phyloP scores from a whole-genome alignment of 2,113 vertebrate genomes.

The Coptodon rendalli region DNA sequence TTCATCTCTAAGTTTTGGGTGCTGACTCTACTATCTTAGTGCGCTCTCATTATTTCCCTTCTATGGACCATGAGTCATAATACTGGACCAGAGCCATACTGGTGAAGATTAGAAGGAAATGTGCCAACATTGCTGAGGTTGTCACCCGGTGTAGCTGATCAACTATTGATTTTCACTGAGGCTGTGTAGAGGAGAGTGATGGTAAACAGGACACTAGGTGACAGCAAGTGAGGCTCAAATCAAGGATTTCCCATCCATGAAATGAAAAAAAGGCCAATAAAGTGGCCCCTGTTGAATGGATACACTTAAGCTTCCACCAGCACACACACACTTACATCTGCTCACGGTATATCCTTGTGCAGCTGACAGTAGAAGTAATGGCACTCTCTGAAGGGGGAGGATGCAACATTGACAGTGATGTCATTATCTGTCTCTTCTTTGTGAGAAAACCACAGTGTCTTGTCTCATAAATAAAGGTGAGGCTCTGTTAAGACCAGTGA shows the following conservation, averaged over 20 bases:
- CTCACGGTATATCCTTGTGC: background rate
- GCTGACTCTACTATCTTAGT: background rate
- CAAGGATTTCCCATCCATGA: slow-evolving; percentile 61
- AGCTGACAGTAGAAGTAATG: slow-evolving; percentile 36
- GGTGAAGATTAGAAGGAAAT: slow-evolving; percentile 26
- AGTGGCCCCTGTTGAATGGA: slow-evolving; percentile 21
- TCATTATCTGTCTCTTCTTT: slow-evolving; percentile 58
- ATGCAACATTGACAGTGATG: slow-evolving; percentile 54
- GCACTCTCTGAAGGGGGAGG: background rate
- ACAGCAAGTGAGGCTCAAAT: slow-evolving; percentile 51
- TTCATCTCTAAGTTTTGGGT: background rate
- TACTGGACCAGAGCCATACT: background rate
- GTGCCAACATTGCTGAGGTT: background rate
- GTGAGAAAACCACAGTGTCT: slow-evolving; percentile 47
- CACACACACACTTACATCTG: background rate
- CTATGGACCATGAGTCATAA: background rate
- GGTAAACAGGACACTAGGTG: slow-evolving; percentile 9
- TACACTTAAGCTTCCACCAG: background rate
- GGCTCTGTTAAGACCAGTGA: slow-evolving; percentile 39
- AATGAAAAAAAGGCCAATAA: slow-evolving; percentile 61
- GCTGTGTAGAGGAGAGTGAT: slow-evolving; percentile 15
- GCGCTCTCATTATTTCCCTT: background rate
- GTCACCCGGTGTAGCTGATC: background rate
- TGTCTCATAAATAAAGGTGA: slow-evolving; percentile 62
- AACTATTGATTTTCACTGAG: slow-evolving; percentile 43